Evolutionary conservation across 2,113 vertebrate species (phyloP).

Genomic region (Halichoeres trimaculatus): DNA sequence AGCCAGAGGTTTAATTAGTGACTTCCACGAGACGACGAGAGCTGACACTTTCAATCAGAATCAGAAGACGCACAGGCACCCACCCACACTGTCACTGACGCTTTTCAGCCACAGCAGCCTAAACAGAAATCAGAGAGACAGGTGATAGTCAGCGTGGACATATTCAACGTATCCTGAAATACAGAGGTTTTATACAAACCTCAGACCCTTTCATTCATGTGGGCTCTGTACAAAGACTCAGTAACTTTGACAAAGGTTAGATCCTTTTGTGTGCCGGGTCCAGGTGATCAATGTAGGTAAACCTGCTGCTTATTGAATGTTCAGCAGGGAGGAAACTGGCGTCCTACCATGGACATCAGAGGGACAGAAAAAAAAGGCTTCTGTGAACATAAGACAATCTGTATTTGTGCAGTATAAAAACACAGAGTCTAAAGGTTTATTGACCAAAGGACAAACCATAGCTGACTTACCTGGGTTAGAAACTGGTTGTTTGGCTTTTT

Average conservation of each 20-base stretch:
- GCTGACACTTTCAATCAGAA: slow-evolving; percentile 56
- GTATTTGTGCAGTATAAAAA: background rate
- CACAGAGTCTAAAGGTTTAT: background rate
- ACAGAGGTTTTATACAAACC: background rate
- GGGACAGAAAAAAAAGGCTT: background rate
- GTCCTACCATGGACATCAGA: background rate
- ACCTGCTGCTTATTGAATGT: background rate
- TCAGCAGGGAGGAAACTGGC: background rate
- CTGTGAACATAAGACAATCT: background rate
- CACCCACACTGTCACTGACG: slow-evolving; percentile 52
- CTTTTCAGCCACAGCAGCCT: slow-evolving; percentile 25
- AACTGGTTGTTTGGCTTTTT: too few relatives aligned
- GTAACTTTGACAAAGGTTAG: background rate
- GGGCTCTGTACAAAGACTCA: background rate
- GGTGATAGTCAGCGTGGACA: slow-evolving; percentile 26
- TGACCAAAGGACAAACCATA: background rate
- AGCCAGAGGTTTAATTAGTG: slow-evolving; percentile 63
- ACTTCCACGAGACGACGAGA: slow-evolving; percentile 47
- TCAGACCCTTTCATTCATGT: background rate
- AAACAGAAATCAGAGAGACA: slow-evolving; percentile 44
- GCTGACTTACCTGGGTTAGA: too few relatives aligned
- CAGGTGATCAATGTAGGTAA: background rate
- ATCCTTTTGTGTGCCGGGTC: background rate
- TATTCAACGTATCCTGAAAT: slow-evolving; percentile 7
- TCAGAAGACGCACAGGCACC: slow-evolving; percentile 37